phyloP scores from a whole-genome alignment of 1,140 invertebrate genomes.

The Zaprionus tsacasi region DNA sequence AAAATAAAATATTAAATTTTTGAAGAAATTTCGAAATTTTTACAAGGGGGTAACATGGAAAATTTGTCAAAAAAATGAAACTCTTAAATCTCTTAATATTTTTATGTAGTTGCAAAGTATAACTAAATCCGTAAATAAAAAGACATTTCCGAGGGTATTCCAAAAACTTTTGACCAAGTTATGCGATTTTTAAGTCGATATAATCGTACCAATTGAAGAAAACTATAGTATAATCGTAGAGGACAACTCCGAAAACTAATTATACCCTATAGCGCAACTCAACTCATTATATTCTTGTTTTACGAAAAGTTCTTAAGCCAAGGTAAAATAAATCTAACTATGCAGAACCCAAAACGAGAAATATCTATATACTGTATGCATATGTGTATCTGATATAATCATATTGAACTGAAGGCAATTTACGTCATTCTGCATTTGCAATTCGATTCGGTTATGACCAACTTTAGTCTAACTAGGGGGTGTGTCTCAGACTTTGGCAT shows the following conservation, averaged over 20 bases:
- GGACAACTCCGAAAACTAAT: too few relatives aligned
- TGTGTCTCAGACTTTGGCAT: background rate
- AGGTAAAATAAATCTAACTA: background rate
- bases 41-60: background rate
- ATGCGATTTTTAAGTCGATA: too few relatives aligned
- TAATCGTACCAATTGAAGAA: too few relatives aligned
- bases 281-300: too few relatives aligned
- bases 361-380: background rate
- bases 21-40: too few relatives aligned
- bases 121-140: too few relatives aligned
- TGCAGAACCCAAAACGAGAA: background rate
- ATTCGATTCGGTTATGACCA: constrained; percentile 11
- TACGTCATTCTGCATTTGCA: constrained; percentile 11
- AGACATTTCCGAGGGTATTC: too few relatives aligned
- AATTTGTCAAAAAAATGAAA: background rate
- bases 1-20: background rate
- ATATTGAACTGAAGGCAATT: constrained; percentile 4
- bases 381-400: background rate
- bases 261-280: too few relatives aligned
- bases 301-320: background rate
- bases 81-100: too few relatives aligned
- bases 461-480: constrained; percentile 6
- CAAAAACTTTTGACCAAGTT: too few relatives aligned
- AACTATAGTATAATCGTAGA: too few relatives aligned
- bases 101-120: too few relatives aligned